Evolutionary conservation across 2,113 vertebrate genomes (phyloP).

Genomic region (Acrocephalus kingi): DNA sequence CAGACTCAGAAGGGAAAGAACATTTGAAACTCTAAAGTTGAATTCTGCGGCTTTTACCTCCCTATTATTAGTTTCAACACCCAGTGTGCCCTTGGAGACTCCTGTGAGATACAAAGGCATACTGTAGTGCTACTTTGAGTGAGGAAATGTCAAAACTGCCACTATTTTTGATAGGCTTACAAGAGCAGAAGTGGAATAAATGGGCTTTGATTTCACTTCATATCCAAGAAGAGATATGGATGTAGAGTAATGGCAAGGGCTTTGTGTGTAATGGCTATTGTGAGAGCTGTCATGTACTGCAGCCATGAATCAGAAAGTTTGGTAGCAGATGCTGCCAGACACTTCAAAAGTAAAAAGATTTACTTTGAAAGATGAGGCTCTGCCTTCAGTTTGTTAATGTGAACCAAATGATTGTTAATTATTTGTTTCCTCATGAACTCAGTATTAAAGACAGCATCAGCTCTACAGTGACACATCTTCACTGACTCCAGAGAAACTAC

Average conservation of each 20-base stretch:
- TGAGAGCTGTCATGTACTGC: background rate
- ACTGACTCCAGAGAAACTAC: background rate
- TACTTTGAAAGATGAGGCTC: background rate
- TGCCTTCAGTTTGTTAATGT: background rate
- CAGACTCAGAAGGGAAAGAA: background rate
- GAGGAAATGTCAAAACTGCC: constrained; percentile 45
- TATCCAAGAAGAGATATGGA: constrained; percentile 15
- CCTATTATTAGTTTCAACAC: background rate
- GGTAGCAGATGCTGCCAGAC: background rate
- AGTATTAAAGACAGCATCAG: background rate
- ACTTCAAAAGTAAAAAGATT: background rate
- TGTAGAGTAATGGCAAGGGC: constrained; percentile 8
- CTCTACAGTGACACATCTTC: background rate
- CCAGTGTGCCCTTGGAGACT: constrained; percentile 1
- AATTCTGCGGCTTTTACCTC: background rate
- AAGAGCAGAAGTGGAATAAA: constrained; percentile 25
- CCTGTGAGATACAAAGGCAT: background rate
- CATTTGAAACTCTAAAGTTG: background rate
- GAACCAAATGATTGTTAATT: background rate
- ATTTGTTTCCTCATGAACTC: background rate
- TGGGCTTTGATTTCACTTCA: constrained; percentile 37
- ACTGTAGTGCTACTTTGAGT: background rate
- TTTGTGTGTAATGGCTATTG: background rate
- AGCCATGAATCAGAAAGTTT: constrained; percentile 8
- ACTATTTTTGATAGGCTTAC: constrained; percentile 36